A percentile compares a stretch with the other conserved stretches of the same genome.
Evolutionary conservation across 2,113 vertebrate genomes (phyloP).

Genomic region (Clarias gariepinus): DNA sequence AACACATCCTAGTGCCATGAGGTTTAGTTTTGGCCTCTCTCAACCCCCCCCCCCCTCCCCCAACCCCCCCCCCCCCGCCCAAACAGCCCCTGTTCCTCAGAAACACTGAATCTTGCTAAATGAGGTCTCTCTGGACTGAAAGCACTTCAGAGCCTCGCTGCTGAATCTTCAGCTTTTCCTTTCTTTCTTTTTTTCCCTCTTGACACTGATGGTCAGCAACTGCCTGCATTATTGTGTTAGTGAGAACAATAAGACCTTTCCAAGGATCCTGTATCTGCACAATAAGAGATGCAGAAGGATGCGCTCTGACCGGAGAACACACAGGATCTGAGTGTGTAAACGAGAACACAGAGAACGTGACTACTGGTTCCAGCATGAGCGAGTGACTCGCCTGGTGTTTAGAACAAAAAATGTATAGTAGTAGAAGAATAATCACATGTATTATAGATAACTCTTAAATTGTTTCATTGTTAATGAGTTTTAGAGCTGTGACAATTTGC

Average conservation of each 20-base stretch:
- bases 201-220: slow-evolving; percentile 3
- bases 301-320: neutral
- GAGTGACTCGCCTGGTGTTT: neutral
- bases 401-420: neutral
- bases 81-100: neutral
- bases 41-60: neutral
- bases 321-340: neutral
- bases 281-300: neutral
- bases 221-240: neutral
- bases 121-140: slow-evolving; percentile 9
- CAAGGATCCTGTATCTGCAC: neutral
- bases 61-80: neutral
- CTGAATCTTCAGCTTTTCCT: neutral
- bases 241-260: neutral
- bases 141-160: neutral
- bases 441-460: too few species aligned
- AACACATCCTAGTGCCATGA: neutral
- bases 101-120: slow-evolving; percentile 14
- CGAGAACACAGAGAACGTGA: neutral
- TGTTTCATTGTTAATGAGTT: neutral
- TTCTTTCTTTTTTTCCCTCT: neutral
- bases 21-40: neutral
- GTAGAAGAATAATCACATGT: neutral
- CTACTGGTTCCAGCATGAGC: neutral
- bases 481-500: neutral